These are phyloP conservation scores for Anguilla megastoma DNA, from an alignment of 2,797 vertebrate species.

Conservation along the genomic window DNA sequence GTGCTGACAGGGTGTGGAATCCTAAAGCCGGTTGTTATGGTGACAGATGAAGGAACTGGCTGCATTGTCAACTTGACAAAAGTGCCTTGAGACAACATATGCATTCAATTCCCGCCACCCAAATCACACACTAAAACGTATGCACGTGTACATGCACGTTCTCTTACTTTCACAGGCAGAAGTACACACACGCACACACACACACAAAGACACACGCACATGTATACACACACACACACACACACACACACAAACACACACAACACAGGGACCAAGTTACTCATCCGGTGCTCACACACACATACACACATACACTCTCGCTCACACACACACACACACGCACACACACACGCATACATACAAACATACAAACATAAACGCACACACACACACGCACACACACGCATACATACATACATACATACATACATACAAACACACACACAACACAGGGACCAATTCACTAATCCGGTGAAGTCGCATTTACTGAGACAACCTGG, in stretches of 20 bases:
- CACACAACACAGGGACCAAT: neutral
- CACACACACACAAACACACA: neutral
- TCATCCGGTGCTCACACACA: neutral
- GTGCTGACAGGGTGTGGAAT: neutral
- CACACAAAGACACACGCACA: neutral
- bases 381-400: neutral
- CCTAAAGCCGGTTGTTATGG: constrained; percentile 33
- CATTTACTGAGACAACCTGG: neutral
- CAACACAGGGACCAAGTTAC: too few relatives aligned
- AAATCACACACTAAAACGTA: neutral
- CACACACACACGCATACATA: neutral
- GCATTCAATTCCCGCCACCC: neutral
- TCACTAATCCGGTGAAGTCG: neutral
- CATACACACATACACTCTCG: neutral
- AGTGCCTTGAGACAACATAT: constrained; percentile 8
- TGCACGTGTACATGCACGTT: neutral
- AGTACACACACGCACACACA: neutral
- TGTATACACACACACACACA: too few relatives aligned
- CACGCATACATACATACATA: neutral
- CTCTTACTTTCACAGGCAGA: neutral
- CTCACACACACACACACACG: neutral
- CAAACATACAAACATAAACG: neutral
- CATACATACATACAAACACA: neutral
- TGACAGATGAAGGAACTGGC: constrained; percentile 17
- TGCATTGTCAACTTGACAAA: constrained; percentile 15